phyloP scores from a whole-genome alignment of 2,888 invertebrate species.

The Diadegma fenestrale region DNA sequence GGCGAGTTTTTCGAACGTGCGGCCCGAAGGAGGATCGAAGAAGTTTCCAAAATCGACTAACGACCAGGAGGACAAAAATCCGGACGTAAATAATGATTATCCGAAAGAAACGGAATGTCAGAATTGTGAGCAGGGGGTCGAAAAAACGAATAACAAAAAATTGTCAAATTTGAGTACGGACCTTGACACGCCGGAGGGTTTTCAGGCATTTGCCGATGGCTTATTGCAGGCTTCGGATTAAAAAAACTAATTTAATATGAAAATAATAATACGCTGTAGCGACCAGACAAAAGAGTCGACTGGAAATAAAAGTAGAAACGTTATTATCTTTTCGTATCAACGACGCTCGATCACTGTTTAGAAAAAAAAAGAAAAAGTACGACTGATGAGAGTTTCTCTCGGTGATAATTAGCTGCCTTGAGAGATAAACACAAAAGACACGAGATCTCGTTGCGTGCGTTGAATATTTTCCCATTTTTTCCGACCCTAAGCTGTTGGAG shows the following conservation, averaged over 20 bases:
- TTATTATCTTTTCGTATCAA: constrained; percentile 6
- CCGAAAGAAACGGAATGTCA: constrained; percentile 39
- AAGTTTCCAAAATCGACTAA: background rate
- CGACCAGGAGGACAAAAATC: constrained; percentile 10
- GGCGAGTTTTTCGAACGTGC: background rate
- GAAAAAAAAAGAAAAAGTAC: constrained; percentile 55
- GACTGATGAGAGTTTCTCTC: constrained; percentile 55
- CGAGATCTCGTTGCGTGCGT: constrained; percentile 54
- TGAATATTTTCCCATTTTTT: constrained; percentile 1
- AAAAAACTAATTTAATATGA: constrained; percentile 16
- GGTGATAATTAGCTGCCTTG: constrained; percentile 50
- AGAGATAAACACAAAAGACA: constrained; percentile 42
- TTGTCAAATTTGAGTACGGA: constrained; percentile 64
- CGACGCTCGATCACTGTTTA: background rate
- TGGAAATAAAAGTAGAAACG: constrained; percentile 1
- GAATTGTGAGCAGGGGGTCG: constrained; percentile 37
- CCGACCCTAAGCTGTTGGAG: background rate
- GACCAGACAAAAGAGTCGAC: constrained; percentile 27
- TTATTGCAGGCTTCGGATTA: constrained; percentile 74
- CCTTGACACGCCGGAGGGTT: constrained; percentile 78
- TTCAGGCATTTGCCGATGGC: constrained; percentile 78
- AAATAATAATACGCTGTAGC: constrained; percentile 5
- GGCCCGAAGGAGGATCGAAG: constrained; percentile 53
- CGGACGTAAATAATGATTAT: constrained; percentile 38
- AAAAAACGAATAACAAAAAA: constrained; percentile 37